Evolutionary conservation across 2,888 invertebrate species (phyloP).

Genomic region (Synergus itoensis): DNA sequence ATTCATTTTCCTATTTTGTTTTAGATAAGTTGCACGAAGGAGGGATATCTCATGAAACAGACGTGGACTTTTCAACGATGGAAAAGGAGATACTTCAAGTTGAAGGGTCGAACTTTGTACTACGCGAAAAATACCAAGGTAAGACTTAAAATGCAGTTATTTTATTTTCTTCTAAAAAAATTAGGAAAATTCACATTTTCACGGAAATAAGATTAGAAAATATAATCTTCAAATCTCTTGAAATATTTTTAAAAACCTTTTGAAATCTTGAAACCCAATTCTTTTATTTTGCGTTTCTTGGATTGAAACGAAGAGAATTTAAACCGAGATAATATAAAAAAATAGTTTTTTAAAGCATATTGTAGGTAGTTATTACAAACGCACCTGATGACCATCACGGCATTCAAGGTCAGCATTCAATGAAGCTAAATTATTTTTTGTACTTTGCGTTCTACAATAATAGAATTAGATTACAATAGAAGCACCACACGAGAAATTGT

Average conservation of each 20-base stretch:
- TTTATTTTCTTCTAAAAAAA: neutral
- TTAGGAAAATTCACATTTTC: neutral
- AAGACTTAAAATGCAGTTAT: conserved; percentile 66
- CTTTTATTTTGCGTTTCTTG: no score
- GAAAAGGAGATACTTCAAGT: conserved; percentile 90
- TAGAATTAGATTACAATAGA: neutral
- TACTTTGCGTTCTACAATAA: conserved; percentile 4
- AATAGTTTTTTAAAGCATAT: no score
- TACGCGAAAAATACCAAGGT: conserved; percentile 94
- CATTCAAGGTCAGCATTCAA: conserved; percentile 10
- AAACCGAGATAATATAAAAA: no score
- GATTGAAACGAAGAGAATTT: no score
- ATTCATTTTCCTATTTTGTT: conserved; percentile 52
- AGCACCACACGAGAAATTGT: neutral
- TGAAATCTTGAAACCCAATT: neutral
- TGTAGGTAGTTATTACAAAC: neutral
- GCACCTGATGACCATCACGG: neutral
- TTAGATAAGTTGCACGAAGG: conserved; percentile 82
- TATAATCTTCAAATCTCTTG: neutral
- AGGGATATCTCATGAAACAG: conserved; percentile 93
- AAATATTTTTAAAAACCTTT: neutral
- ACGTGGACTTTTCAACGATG: conserved; percentile 92
- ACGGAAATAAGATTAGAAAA: neutral
- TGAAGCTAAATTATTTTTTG: conserved; percentile 15
- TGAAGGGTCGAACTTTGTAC: conserved; percentile 90